phyloP scores from a whole-genome alignment of 2,797 vertebrate genomes.

The Mus spretus region DNA sequence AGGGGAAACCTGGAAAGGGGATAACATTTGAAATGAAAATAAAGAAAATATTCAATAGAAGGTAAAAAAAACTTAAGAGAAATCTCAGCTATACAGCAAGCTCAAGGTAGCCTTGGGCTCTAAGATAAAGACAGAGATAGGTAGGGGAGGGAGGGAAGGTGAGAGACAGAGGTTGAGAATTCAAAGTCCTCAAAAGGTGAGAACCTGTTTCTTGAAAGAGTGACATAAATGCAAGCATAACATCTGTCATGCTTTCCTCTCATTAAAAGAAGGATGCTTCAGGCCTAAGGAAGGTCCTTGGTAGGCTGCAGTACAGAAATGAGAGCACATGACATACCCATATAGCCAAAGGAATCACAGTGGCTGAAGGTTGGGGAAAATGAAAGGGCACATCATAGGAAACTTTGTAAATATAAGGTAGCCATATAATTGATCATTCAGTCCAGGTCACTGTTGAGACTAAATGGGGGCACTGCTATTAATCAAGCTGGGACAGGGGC shows the following conservation, averaged over 20 bases:
- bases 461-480: constrained; percentile 19
- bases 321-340: background rate
- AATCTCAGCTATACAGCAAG: background rate
- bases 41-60: too few relatives aligned
- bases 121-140: background rate
- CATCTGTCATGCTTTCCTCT: background rate
- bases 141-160: background rate
- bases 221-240: background rate
- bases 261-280: background rate
- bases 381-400: constrained; percentile 8
- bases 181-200: background rate
- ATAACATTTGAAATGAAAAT: too few relatives aligned
- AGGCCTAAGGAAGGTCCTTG: background rate
- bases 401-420: constrained; percentile 51
- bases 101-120: background rate
- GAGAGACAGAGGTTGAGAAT: background rate
- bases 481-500: constrained; percentile 36
- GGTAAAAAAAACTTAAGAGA: background rate
- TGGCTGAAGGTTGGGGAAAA: background rate
- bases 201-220: background rate
- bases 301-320: background rate
- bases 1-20: too few relatives aligned
- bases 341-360: constrained; percentile 20
- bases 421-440: constrained; percentile 29
- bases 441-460: constrained; percentile 31